A percentile compares a stretch with the other conserved stretches of the same genome.
These are phyloP conservation scores for Littorina saxatilis DNA, from an alignment of 1,140 invertebrate species.

Conservation along the genomic window DNA sequence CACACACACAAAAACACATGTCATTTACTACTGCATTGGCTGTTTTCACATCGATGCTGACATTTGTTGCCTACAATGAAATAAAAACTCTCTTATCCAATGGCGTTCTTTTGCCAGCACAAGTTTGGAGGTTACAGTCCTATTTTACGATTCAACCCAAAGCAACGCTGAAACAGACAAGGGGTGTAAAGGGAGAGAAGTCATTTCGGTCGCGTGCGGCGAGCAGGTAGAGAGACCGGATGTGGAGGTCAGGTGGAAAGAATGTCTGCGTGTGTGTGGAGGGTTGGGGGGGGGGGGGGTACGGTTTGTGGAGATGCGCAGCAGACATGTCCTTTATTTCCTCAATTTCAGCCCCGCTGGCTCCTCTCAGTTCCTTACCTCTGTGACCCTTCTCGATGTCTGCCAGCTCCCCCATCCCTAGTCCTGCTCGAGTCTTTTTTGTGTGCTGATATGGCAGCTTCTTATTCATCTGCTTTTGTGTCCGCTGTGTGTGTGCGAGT, in stretches of 20 bases:
- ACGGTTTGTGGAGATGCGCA: not conserved
- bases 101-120: too few relatives aligned
- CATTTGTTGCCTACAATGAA: too few relatives aligned
- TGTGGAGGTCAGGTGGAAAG: constrained; percentile 21
- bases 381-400: too few relatives aligned
- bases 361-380: not conserved
- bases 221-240: not conserved
- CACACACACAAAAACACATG: too few relatives aligned
- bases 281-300: not conserved
- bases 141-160: too few relatives aligned
- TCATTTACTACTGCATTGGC: too few relatives aligned
- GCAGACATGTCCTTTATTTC: constrained; percentile 19
- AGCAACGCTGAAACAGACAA: too few relatives aligned
- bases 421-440: not conserved
- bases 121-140: too few relatives aligned
- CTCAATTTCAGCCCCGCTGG: not conserved
- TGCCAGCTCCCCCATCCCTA: not conserved
- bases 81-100: too few relatives aligned
- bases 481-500: not conserved
- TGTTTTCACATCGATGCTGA: too few relatives aligned
- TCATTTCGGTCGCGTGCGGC: constrained; percentile 16
- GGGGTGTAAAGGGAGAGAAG: not conserved
- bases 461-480: not conserved
- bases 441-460: too few relatives aligned
- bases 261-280: not conserved